Evolutionary conservation across 2,113 vertebrate species (phyloP).

Genomic region (Nothobranchius kuhntae): DNA sequence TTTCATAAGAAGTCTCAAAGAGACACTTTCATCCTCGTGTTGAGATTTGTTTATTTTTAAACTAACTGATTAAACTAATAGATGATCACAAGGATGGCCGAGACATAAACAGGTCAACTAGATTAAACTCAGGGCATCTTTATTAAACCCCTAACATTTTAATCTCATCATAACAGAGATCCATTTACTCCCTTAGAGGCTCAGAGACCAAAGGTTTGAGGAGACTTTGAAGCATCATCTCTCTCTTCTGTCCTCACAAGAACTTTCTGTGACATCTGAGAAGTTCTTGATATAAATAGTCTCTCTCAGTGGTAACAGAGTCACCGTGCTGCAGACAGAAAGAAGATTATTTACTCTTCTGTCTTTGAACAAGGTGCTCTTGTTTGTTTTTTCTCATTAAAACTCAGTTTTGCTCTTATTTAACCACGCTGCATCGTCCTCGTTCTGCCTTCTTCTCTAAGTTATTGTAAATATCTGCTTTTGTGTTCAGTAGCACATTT

Average conservation of each 20-base stretch:
- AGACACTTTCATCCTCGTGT: too few species aligned
- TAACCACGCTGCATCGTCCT: neutral
- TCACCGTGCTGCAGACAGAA: slow-evolving; percentile 23
- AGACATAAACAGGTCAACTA: too few species aligned
- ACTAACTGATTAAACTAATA: too few species aligned
- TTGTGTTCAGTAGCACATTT: neutral
- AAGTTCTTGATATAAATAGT: slow-evolving; percentile 62
- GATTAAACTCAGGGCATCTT: too few species aligned
- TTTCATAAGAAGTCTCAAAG: too few species aligned
- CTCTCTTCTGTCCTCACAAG: slow-evolving; percentile 42
- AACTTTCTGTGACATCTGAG: slow-evolving; percentile 58
- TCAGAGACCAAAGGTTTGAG: neutral
- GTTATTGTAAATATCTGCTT: neutral
- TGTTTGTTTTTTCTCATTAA: slow-evolving; percentile 32
- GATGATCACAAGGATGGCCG: too few species aligned
- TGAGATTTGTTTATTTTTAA: too few species aligned
- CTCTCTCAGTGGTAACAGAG: slow-evolving; percentile 47
- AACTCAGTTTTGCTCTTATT: slow-evolving; percentile 1
- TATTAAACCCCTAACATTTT: too few species aligned
- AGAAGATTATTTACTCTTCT: slow-evolving; percentile 43
- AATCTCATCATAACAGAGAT: too few species aligned
- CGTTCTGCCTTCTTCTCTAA: neutral
- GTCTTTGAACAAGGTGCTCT: slow-evolving; percentile 36
- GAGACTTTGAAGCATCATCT: slow-evolving; percentile 16
- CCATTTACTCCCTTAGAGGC: too few species aligned